Evolutionary conservation across 2,797 vertebrate genomes (phyloP).

Genomic region (Sebastes trivittatus): DNA sequence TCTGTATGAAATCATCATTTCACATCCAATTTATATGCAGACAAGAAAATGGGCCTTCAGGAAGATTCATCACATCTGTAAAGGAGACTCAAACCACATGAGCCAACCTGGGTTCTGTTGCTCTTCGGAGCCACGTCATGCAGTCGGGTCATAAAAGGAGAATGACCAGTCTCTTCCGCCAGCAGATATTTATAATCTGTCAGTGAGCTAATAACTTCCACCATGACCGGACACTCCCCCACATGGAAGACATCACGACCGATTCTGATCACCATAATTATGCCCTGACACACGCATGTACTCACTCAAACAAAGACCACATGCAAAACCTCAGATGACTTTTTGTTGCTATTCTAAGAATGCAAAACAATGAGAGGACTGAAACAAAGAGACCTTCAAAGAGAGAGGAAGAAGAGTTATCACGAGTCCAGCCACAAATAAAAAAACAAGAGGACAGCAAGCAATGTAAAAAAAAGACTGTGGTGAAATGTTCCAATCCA

Average conservation of each 20-base stretch:
- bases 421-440: slow-evolving; percentile 11
- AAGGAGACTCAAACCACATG: slow-evolving; percentile 14
- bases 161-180: slow-evolving; percentile 10
- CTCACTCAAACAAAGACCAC: slow-evolving; percentile 6
- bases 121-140: slow-evolving; percentile 12
- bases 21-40: background rate
- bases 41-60: background rate
- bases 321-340: background rate
- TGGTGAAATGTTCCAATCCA: slow-evolving; percentile 44
- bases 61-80: slow-evolving; percentile 1
- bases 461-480: background rate
- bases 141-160: slow-evolving; percentile 26
- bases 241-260: slow-evolving; percentile 52
- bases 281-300: background rate
- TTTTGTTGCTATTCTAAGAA: slow-evolving; percentile 6
- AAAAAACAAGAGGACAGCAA: background rate
- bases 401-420: background rate
- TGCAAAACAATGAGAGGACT: slow-evolving; percentile 8
- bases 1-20: background rate
- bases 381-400: slow-evolving; percentile 3
- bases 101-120: slow-evolving; percentile 1
- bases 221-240: slow-evolving; percentile 20
- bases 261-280: slow-evolving; percentile 44
- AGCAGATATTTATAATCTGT: slow-evolving; percentile 51
- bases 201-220: slow-evolving; percentile 40